These are phyloP conservation scores for Butorides virescens DNA, from an alignment of 2,113 vertebrate species.

Conservation along the genomic window DNA sequence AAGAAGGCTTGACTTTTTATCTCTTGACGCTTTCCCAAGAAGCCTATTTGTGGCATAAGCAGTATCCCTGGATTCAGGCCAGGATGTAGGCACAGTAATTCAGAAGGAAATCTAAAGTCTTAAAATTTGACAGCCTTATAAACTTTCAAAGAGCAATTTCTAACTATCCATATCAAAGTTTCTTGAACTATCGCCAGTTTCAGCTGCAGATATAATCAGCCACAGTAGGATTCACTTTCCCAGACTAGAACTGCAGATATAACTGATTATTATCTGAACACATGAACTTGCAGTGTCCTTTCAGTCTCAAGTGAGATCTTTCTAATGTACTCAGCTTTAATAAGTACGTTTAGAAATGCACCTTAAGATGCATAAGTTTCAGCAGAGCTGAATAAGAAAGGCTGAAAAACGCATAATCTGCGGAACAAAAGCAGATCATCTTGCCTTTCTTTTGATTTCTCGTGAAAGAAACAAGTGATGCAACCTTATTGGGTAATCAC, in stretches of 20 bases:
- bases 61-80: not conserved
- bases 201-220: not conserved
- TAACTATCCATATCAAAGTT: not conserved
- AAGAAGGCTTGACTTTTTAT: not conserved
- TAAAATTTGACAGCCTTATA: not conserved
- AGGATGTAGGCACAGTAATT: not conserved
- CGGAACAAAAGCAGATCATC: not conserved
- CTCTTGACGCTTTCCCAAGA: not conserved
- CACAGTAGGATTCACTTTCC: not conserved
- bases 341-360: not conserved
- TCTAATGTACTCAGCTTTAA: not conserved
- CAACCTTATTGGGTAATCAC: not conserved
- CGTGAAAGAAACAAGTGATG: not conserved
- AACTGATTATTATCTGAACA: not conserved
- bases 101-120: not conserved
- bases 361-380: not conserved
- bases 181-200: not conserved
- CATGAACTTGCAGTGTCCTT: not conserved
- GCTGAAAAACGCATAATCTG: not conserved
- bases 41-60: not conserved
- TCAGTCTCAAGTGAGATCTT: not conserved
- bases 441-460: not conserved
- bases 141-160: not conserved
- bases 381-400: not conserved
- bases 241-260: not conserved